phyloP scores from a whole-genome alignment of 2,113 vertebrate genomes.

The Paedocypris sp. region DNA sequence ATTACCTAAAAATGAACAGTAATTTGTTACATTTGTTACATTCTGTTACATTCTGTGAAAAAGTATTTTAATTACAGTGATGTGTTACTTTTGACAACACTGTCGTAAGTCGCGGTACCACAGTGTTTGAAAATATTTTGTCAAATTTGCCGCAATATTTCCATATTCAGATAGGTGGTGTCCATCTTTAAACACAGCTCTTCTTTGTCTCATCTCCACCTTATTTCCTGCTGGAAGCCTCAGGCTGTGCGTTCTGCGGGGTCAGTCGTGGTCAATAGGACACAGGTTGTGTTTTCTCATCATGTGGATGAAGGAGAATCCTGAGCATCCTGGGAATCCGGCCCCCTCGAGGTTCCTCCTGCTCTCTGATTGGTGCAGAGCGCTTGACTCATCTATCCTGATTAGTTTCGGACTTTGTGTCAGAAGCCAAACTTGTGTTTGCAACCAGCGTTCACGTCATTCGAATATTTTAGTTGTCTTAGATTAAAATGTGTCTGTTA shows the following conservation, averaged over 20 bases:
- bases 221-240: not conserved
- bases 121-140: too few relatives aligned
- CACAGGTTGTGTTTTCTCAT: not conserved
- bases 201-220: not conserved
- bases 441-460: too few relatives aligned
- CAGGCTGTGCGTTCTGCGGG: not conserved
- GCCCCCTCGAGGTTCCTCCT: not conserved
- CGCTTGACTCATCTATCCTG: not conserved
- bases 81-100: too few relatives aligned
- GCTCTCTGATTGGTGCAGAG: not conserved
- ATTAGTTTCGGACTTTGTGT: not conserved
- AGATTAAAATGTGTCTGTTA: too few relatives aligned
- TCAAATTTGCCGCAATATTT: too few relatives aligned
- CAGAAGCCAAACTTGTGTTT: not conserved
- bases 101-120: too few relatives aligned
- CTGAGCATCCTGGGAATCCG: constrained; percentile 1
- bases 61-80: too few relatives aligned
- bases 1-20: too few relatives aligned
- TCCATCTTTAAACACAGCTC: not conserved
- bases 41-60: too few relatives aligned
- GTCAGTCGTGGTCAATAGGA: constrained; percentile 2
- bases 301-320: not conserved
- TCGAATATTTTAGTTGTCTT: too few relatives aligned
- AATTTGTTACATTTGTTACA: too few relatives aligned
- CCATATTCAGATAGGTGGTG: constrained; percentile 14